Evolutionary conservation across 2,797 vertebrate genomes (phyloP).

Genomic region (Synanceia verrucosa): DNA sequence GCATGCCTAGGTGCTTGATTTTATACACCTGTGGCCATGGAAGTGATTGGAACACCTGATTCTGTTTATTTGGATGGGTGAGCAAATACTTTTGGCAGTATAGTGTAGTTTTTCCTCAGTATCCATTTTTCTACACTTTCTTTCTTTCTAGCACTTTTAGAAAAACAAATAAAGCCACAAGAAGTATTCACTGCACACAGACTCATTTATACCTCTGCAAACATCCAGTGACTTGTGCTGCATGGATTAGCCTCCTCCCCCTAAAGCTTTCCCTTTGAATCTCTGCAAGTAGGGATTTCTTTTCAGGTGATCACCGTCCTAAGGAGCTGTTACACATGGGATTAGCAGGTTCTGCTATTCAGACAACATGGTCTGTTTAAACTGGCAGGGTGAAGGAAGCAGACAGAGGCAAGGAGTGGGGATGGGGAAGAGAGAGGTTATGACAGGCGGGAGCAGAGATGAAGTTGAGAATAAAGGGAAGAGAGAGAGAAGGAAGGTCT

Average conservation of each 20-base stretch:
- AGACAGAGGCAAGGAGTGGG: conserved; percentile 24
- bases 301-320: conserved; percentile 74
- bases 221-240: conserved; percentile 62
- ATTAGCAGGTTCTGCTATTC: conserved; percentile 75
- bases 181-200: conserved; percentile 31
- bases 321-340: conserved; percentile 74
- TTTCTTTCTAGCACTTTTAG: conserved; percentile 9
- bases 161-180: conserved; percentile 15
- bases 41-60: no score
- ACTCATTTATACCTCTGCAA: conserved; percentile 62
- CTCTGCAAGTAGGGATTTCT: conserved; percentile 62
- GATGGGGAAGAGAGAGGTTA: conserved; percentile 30
- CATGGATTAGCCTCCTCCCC: conserved; percentile 71
- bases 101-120: no score
- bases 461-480: conserved; percentile 24
- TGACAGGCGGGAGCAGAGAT: conserved; percentile 26
- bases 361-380: conserved; percentile 65
- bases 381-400: conserved; percentile 53
- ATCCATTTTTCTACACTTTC: conserved; percentile 22
- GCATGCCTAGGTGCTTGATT: no score
- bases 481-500: conserved; percentile 33
- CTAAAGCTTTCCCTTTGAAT: conserved; percentile 72
- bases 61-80: no score
- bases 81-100: no score
- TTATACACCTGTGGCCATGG: no score